phyloP scores from a whole-genome alignment of 2,113 vertebrate genomes.

The Trematomus loennbergii region DNA sequence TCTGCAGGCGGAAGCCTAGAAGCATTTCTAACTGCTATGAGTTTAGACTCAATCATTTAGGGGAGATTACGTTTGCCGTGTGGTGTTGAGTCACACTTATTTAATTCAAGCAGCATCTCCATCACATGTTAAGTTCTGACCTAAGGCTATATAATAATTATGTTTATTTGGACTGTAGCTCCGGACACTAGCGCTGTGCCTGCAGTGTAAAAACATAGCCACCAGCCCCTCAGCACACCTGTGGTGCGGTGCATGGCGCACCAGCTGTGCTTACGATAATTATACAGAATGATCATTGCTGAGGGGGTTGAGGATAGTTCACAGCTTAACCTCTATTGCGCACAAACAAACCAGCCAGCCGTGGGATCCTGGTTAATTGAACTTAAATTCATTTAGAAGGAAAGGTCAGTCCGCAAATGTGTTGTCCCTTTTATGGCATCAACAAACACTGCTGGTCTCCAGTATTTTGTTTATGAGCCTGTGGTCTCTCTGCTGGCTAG shows the following conservation, averaged over 20 bases:
- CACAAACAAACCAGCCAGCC: conserved; percentile 49
- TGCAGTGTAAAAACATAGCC: conserved; percentile 50
- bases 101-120: conserved; percentile 54
- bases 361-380: conserved; percentile 47
- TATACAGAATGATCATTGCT: conserved; percentile 55
- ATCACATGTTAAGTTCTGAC: conserved; percentile 54
- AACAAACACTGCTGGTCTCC: conserved; percentile 16
- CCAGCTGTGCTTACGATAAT: conserved; percentile 65
- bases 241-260: conserved; percentile 67
- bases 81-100: conserved; percentile 40
- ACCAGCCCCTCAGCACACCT: conserved; percentile 57
- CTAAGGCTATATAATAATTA: conserved; percentile 67
- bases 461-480: conserved; percentile 3
- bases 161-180: conserved; percentile 65
- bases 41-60: conserved; percentile 5
- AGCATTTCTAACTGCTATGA: background rate
- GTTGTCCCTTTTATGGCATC: conserved; percentile 10
- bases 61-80: conserved; percentile 22
- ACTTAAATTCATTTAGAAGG: conserved; percentile 48
- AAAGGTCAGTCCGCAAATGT: conserved; percentile 55
- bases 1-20: background rate
- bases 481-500: background rate
- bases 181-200: conserved; percentile 41
- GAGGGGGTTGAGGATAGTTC: conserved; percentile 39
- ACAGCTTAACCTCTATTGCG: conserved; percentile 57